These are phyloP conservation scores for Oncorhynchus tshawytscha DNA, from an alignment of 2,113 vertebrate species.

Conservation along the genomic window DNA sequence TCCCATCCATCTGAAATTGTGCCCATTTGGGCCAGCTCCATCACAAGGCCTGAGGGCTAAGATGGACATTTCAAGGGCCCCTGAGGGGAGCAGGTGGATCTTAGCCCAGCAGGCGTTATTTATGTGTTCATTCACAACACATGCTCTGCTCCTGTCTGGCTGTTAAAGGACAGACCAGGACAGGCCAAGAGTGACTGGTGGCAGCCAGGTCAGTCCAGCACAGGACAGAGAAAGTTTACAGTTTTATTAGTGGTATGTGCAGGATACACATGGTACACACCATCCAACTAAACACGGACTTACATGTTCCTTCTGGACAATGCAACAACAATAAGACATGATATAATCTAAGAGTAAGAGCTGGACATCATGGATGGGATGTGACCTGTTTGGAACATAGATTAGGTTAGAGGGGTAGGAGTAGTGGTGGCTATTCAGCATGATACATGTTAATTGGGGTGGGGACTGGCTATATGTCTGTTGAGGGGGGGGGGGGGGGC, in stretches of 20 bases:
- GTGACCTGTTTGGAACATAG: slow-evolving; percentile 20
- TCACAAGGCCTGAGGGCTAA: slow-evolving; percentile 15
- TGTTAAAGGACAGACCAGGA: neutral
- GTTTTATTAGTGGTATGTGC: too few species aligned
- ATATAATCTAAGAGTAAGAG: too few species aligned
- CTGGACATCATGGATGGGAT: neutral
- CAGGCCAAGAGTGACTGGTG: too few species aligned
- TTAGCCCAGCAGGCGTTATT: slow-evolving; percentile 16
- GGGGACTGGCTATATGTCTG: too few species aligned
- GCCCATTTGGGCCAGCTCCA: slow-evolving; percentile 1
- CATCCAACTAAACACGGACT: too few species aligned
- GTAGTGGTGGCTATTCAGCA: too few species aligned
- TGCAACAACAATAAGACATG: too few species aligned
- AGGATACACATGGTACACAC: too few species aligned
- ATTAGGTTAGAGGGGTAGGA: neutral
- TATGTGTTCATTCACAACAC: slow-evolving; percentile 34
- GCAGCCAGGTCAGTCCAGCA: neutral
- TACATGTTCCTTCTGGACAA: too few species aligned
- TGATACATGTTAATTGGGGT: too few species aligned
- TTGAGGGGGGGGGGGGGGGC: too few species aligned
- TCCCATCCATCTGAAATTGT: slow-evolving; percentile 26
- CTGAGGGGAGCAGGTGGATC: slow-evolving; percentile 21
- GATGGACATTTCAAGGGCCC: neutral
- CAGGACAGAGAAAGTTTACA: neutral
- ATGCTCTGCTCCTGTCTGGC: slow-evolving; percentile 15